A percentile compares a stretch with the other conserved stretches of the same genome.
Evolutionary conservation across 2,113 vertebrate genomes (phyloP).

Genomic region (Puntigrus tetrazona): DNA sequence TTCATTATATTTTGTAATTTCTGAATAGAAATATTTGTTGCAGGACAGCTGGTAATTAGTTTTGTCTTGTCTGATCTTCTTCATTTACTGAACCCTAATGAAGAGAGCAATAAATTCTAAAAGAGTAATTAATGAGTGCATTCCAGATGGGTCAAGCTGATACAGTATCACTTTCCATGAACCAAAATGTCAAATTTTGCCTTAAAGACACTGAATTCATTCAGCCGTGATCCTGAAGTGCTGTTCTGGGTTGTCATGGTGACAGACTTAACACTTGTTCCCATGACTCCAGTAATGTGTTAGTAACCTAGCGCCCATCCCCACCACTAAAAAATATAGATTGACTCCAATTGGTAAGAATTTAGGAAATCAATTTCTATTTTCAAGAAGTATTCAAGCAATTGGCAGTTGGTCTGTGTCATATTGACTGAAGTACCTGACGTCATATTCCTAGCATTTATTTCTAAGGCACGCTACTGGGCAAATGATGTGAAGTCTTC

Average conservation of each 20-base stretch:
- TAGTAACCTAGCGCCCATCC: constrained; percentile 25
- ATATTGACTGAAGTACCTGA: neutral
- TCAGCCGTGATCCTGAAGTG: constrained; percentile 18
- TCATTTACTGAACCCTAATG: constrained; percentile 1
- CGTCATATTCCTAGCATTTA: neutral
- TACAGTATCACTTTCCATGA: constrained; percentile 15
- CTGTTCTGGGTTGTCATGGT: constrained; percentile 50
- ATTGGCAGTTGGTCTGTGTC: neutral
- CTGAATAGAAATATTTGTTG: neutral
- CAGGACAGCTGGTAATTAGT: neutral
- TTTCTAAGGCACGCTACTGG: neutral
- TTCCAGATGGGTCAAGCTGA: constrained; percentile 30
- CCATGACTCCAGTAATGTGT: constrained; percentile 35
- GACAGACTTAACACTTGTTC: constrained; percentile 53
- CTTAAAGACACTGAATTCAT: constrained; percentile 35
- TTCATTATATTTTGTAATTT: neutral
- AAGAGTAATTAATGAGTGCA: neutral
- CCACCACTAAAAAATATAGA: neutral
- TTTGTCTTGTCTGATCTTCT: neutral
- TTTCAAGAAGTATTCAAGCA: neutral
- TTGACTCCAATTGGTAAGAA: neutral
- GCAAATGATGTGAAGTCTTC: neutral
- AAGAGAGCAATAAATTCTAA: neutral
- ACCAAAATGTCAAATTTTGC: constrained; percentile 42
- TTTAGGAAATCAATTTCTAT: constrained; percentile 14